phyloP scores from a whole-genome alignment of 1,140 invertebrate species.

The Helicoverpa armigera region DNA sequence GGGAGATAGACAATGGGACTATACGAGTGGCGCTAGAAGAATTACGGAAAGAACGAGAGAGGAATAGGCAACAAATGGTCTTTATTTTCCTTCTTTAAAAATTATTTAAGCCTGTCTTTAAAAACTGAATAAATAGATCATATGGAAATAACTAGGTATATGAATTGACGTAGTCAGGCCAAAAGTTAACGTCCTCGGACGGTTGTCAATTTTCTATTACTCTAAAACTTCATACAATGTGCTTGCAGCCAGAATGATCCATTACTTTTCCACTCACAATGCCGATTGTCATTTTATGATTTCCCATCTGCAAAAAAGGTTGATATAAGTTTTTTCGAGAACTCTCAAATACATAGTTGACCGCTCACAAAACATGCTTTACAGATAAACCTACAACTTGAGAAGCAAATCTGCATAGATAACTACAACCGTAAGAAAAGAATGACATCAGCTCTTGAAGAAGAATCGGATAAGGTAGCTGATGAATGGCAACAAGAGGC shows the following conservation, averaged over 20 bases:
- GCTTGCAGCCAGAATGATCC: no score
- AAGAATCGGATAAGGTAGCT: slow-evolving; percentile 59
- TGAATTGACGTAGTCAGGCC: no score
- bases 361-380: background rate
- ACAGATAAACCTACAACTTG: slow-evolving; percentile 67
- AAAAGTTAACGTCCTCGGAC: no score
- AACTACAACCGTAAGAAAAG: slow-evolving; percentile 64
- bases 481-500: slow-evolving; percentile 61
- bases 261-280: no score
- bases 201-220: no score
- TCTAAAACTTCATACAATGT: no score
- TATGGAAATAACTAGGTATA: no score
- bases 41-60: slow-evolving; percentile 61
- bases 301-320: no score
- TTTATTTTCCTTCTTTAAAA: background rate
- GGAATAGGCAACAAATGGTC: slow-evolving; percentile 68
- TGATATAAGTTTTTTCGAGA: no score
- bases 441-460: slow-evolving; percentile 57
- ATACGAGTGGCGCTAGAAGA: slow-evolving; percentile 70
- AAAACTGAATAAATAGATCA: no score
- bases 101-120: background rate
- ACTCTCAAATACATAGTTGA: no score
- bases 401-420: slow-evolving; percentile 68
- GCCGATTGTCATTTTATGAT: no score
- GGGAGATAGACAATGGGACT: slow-evolving; percentile 64